These are phyloP conservation scores for Siderastrea radians DNA, from an alignment of 92 coral and sea anemone genomes.

Conservation along the genomic window DNA sequence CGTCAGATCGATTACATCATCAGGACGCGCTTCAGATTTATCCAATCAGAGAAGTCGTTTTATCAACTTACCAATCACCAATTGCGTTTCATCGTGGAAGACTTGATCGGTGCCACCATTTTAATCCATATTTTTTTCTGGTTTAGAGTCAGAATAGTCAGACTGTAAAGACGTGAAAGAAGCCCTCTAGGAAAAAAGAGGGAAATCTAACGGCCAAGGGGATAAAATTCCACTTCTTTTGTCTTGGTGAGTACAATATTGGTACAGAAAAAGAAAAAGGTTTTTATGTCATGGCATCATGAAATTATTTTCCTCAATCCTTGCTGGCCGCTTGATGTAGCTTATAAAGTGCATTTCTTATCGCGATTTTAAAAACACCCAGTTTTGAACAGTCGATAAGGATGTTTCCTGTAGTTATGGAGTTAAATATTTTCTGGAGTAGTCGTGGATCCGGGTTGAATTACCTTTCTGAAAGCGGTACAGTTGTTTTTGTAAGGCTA, in stretches of 20 bases:
- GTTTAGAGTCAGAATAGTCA: background rate
- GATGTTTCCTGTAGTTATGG: background rate
- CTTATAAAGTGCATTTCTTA: background rate
- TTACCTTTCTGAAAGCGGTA: background rate
- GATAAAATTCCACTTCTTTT: background rate
- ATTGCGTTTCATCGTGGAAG: background rate
- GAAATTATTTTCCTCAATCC: background rate
- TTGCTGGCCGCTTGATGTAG: constrained; percentile 8
- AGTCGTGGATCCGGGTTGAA: background rate
- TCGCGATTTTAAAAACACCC: constrained; percentile 12
- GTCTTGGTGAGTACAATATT: constrained; percentile 20
- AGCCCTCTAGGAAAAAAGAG: background rate
- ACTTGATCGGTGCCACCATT: constrained; percentile 19
- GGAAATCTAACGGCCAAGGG: background rate
- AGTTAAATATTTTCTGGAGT: background rate
- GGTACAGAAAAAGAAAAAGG: background rate
- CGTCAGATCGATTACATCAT: constrained; percentile 41
- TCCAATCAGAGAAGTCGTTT: constrained; percentile 23
- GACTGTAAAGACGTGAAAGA: background rate
- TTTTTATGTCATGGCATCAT: background rate
- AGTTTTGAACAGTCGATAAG: background rate
- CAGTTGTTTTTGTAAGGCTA: background rate
- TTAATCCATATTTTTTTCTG: background rate
- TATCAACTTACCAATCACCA: constrained; percentile 26
- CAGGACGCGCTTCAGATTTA: too few species aligned